A percentile compares a stretch with the other conserved stretches of the same genome.
phyloP scores from a whole-genome alignment of 2,888 invertebrate genomes.

The Xestia xanthographa region DNA sequence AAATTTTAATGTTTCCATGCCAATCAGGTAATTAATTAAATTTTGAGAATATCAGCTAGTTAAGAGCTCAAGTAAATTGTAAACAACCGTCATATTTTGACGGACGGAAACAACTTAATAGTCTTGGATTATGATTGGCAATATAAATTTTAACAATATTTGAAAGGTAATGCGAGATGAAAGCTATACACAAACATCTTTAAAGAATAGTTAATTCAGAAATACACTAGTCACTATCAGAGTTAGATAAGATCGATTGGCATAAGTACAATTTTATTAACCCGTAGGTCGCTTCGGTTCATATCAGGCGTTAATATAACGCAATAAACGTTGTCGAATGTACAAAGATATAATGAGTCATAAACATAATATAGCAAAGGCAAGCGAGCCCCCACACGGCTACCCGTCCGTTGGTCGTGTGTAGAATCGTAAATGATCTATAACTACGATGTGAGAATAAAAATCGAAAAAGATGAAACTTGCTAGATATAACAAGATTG shows the following conservation, averaged over 20 bases:
- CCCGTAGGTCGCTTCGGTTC: conserved; percentile 47
- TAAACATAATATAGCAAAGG: conserved; percentile 69
- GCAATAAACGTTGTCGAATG: conserved; percentile 74
- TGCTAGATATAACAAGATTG: conserved; percentile 10
- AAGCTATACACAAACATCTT: not conserved
- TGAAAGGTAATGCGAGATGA: not conserved
- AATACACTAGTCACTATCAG: not conserved
- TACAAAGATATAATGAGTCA: conserved; percentile 73
- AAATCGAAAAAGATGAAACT: conserved; percentile 44
- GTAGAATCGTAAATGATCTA: conserved; percentile 60
- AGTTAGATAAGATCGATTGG: conserved; percentile 33
- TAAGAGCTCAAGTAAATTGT: conserved; percentile 1
- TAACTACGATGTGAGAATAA: conserved; percentile 51
- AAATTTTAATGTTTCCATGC: conserved; percentile 52
- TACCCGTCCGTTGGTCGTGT: conserved; percentile 46
- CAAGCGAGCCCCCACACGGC: conserved; percentile 46
- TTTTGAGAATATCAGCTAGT: conserved; percentile 30
- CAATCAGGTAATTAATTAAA: conserved; percentile 46
- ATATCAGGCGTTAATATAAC: conserved; percentile 80
- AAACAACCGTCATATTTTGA: conserved; percentile 9
- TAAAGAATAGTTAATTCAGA: conserved; percentile 1
- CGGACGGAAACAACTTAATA: not conserved
- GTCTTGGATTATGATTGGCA: conserved; percentile 1
- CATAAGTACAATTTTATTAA: conserved; percentile 51
- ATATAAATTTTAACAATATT: not conserved